Evolutionary conservation across 2,888 invertebrate genomes (phyloP).

Genomic region (Hypsopygia costalis): DNA sequence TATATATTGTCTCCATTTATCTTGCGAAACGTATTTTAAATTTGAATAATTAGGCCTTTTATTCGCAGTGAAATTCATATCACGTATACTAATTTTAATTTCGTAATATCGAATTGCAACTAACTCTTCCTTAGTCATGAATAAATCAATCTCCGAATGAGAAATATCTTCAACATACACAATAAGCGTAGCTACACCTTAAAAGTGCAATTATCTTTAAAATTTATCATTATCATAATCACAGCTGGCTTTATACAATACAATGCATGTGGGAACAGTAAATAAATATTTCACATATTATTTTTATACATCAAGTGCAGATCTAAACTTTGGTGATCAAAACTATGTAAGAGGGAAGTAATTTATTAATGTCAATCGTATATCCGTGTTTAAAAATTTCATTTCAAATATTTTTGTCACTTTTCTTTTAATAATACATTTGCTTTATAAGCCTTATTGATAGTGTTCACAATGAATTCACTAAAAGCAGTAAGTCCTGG

Average conservation of each 20-base stretch:
- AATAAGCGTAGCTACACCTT: too few species aligned
- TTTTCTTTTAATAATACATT: neutral
- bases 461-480: conserved; percentile 14
- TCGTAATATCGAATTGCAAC: too few species aligned
- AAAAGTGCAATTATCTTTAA: too few species aligned
- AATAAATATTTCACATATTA: conserved; percentile 10
- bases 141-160: too few species aligned
- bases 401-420: conserved; percentile 14
- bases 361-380: neutral
- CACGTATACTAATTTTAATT: too few species aligned
- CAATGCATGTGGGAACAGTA: neutral
- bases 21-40: too few species aligned
- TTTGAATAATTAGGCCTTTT: too few species aligned
- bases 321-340: neutral
- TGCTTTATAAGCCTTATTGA: conserved; percentile 21
- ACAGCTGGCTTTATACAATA: conserved; percentile 11
- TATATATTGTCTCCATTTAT: too few species aligned
- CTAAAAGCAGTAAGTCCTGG: conserved; percentile 55
- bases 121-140: too few species aligned
- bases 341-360: neutral
- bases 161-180: too few species aligned
- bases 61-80: too few species aligned
- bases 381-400: conserved; percentile 2
- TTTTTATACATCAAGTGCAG: conserved; percentile 7
- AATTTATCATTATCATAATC: conserved; percentile 10